Conservation (phyloP, 2,888 invertebrate species). For the Drosophila prostipennis region DNA sequence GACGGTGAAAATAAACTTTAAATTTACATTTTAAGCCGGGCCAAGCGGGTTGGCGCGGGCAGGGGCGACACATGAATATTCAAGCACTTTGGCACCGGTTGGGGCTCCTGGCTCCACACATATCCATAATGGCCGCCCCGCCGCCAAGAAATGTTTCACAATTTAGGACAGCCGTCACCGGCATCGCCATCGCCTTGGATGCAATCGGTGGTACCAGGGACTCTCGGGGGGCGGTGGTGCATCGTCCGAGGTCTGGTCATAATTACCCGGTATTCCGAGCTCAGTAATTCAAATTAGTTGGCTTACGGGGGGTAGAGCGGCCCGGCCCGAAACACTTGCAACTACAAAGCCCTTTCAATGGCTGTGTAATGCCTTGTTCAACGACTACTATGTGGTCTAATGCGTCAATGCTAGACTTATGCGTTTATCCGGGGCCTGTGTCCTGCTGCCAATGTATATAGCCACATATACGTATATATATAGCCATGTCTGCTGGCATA, state of each 20-base stretch:
- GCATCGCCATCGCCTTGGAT: slow-evolving; percentile 22
- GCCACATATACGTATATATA: slow-evolving; percentile 12
- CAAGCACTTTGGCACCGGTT: slow-evolving; percentile 50
- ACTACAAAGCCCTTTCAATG: slow-evolving; percentile 24
- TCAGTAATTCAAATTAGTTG: slow-evolving; percentile 79
- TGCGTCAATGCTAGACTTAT: slow-evolving; percentile 37
- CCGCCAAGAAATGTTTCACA: slow-evolving; percentile 75
- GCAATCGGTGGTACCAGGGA: neutral
- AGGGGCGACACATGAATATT: slow-evolving; percentile 69
- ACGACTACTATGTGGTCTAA: slow-evolving; percentile 39
- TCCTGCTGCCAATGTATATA: slow-evolving; percentile 13
- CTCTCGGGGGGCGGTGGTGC: neutral
- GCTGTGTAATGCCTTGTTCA: slow-evolving; percentile 29
- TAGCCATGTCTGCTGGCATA: slow-evolving; percentile 36
- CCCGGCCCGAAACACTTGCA: slow-evolving; percentile 15
- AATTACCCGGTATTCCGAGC: slow-evolving; percentile 57
- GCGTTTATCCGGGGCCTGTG: slow-evolving; percentile 18
- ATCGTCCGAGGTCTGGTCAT: slow-evolving; percentile 59
- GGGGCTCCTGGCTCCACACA: slow-evolving; percentile 35
- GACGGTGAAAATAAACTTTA: slow-evolving; percentile 54
- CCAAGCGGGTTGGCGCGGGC: slow-evolving; percentile 11
- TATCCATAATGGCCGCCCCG: slow-evolving; percentile 52
- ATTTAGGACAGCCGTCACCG: slow-evolving; percentile 73
- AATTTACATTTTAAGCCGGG: slow-evolving; percentile 59
- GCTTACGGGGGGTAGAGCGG: neutral